These are phyloP conservation scores for Geotrypetes seraphini DNA, from an alignment of 2,797 vertebrate species.

Conservation along the genomic window DNA sequence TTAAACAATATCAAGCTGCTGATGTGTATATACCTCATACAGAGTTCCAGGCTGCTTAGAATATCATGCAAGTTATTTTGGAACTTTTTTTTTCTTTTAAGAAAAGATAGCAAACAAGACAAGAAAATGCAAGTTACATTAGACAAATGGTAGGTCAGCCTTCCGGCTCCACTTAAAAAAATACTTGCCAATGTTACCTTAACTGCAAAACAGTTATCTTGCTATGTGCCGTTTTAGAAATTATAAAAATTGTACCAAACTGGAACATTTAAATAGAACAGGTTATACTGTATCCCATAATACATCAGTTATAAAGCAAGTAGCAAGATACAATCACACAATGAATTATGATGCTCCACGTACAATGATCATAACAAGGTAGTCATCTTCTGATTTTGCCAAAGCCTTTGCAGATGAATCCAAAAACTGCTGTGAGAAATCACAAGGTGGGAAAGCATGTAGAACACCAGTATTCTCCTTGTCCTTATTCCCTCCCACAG, in stretches of 20 bases:
- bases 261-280: neutral
- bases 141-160: constrained; percentile 39
- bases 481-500: constrained; percentile 93
- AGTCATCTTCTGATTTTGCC: constrained; percentile 98
- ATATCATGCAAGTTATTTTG: no score
- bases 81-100: no score
- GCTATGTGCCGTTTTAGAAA: no score
- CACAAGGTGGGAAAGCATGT: constrained; percentile 96
- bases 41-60: no score
- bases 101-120: no score
- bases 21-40: no score
- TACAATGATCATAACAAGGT: constrained; percentile 98
- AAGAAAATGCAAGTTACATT: no score
- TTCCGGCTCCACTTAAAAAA: constrained; percentile 24
- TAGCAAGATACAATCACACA: constrained; percentile 47
- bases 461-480: constrained; percentile 96
- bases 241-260: neutral
- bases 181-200: constrained; percentile 25
- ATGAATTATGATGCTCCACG: constrained; percentile 87
- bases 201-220: no score
- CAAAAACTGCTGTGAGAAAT: constrained; percentile 98
- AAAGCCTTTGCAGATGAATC: constrained; percentile 95
- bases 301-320: constrained; percentile 58
- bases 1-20: no score
- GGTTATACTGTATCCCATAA: constrained; percentile 72